phyloP scores from a whole-genome alignment of 1,140 invertebrate species.

The Teleogryllus occipitalis region DNA sequence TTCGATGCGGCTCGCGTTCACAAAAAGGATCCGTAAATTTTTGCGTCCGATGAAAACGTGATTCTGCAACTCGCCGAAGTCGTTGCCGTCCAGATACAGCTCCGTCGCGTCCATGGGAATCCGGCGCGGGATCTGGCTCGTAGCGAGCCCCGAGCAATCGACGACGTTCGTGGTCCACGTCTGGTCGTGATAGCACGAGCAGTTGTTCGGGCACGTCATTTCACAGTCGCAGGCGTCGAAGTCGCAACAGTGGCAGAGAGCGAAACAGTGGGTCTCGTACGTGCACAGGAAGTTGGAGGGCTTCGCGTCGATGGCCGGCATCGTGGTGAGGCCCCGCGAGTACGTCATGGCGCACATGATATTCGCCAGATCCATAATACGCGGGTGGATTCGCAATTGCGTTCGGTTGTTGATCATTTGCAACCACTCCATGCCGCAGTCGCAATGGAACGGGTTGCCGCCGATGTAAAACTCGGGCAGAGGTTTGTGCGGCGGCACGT shows the following conservation, averaged over 20 bases:
- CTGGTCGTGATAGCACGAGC: constrained; percentile 85
- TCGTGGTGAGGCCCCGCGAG: constrained; percentile 56
- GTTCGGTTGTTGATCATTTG: constrained; percentile 78
- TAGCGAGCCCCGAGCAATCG: constrained; percentile 72
- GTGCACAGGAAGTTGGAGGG: constrained; percentile 80
- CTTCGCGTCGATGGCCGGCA: constrained; percentile 45
- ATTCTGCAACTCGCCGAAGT: constrained; percentile 71
- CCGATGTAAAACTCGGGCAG: constrained; percentile 81
- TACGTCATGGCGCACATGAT: constrained; percentile 77
- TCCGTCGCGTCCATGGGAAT: constrained; percentile 92
- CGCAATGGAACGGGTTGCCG: constrained; percentile 83
- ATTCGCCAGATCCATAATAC: constrained; percentile 78
- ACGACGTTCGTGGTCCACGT: constrained; percentile 89
- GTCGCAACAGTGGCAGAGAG: constrained; percentile 87
- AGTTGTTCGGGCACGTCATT: constrained; percentile 87
- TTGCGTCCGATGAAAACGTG: constrained; percentile 87
- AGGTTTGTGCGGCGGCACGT: constrained; percentile 54
- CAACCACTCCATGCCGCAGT: constrained; percentile 88
- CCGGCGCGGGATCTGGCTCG: constrained; percentile 65
- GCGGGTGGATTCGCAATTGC: constrained; percentile 66
- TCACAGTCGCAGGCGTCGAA: constrained; percentile 92
- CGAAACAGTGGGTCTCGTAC: constrained; percentile 88
- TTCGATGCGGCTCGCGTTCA: constrained; percentile 77
- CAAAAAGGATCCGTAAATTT: constrained; percentile 75
- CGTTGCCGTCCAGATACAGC: constrained; percentile 84